Percentiles rank a stretch among this genome's conserved stretches.
Evolutionary conservation across 2,113 vertebrate species (phyloP).

Genomic region (Trochalopteron elliotii): DNA sequence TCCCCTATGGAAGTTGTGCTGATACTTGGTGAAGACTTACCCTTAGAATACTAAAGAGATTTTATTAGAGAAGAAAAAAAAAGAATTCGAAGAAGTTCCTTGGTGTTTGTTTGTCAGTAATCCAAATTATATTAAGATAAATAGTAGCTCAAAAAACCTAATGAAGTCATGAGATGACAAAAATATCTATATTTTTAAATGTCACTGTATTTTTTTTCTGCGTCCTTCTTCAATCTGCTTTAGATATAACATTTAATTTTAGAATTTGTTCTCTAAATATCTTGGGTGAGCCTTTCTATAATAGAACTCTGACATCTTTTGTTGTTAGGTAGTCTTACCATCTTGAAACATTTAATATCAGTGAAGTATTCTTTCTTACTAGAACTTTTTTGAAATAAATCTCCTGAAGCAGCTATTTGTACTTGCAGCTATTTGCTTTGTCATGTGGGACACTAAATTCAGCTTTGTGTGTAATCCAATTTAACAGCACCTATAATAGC

Average conservation of each 20-base stretch:
- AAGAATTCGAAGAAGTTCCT: background rate
- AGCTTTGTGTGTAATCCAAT: background rate
- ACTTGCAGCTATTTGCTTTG: background rate
- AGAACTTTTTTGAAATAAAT: background rate
- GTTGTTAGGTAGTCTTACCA: background rate
- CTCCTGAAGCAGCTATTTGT: background rate
- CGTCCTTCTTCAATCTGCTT: background rate
- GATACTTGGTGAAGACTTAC: background rate
- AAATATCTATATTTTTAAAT: background rate
- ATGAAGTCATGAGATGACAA: background rate
- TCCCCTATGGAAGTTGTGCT: background rate
- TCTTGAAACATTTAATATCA: background rate
- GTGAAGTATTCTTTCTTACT: background rate
- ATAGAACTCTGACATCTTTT: background rate
- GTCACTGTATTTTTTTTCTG: background rate
- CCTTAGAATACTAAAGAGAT: background rate
- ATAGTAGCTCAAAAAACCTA: background rate
- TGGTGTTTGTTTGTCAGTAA: background rate
- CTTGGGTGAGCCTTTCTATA: background rate
- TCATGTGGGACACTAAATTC: background rate
- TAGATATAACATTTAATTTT: background rate
- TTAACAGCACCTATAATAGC: background rate
- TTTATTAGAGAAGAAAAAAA: background rate
- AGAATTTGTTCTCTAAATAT: background rate
- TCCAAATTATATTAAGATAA: background rate